Conservation (phyloP, 2,797 vertebrate genomes). For the Chromobotia macracanthus region DNA sequence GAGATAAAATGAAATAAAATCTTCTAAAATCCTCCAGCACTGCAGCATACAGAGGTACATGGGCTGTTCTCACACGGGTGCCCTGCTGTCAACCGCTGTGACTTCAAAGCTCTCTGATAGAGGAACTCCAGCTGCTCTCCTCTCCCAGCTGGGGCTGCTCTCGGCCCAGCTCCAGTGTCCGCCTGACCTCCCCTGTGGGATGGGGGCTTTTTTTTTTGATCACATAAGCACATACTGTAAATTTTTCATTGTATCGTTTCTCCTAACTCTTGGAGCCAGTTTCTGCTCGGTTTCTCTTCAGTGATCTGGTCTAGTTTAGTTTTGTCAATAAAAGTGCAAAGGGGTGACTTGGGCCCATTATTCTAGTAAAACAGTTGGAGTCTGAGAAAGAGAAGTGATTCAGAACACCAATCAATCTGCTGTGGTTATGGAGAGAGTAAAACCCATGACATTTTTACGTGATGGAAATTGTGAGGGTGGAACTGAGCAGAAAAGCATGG, state of each 20-base stretch:
- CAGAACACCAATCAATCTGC: slow-evolving; percentile 69
- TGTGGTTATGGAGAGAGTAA: slow-evolving; percentile 63
- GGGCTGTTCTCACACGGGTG: slow-evolving; percentile 50
- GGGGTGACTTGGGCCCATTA: slow-evolving; percentile 78
- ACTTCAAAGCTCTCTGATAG: slow-evolving; percentile 66
- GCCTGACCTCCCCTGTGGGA: slow-evolving; percentile 43
- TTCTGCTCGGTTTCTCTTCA: slow-evolving; percentile 70
- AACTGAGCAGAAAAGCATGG: slow-evolving; percentile 48
- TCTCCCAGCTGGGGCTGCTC: slow-evolving; percentile 55
- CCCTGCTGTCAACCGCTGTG: slow-evolving; percentile 60
- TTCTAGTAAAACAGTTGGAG: slow-evolving; percentile 68
- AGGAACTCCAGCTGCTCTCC: slow-evolving; percentile 57
- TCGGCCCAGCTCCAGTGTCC: slow-evolving; percentile 38
- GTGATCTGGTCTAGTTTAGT: slow-evolving; percentile 72
- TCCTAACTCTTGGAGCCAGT: slow-evolving; percentile 60
- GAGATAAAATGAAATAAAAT: slow-evolving; percentile 31
- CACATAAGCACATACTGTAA: slow-evolving; percentile 43
- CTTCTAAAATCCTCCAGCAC: slow-evolving; percentile 66
- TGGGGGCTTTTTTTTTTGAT: slow-evolving; percentile 31
- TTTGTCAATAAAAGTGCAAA: slow-evolving; percentile 77
- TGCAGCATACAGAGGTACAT: slow-evolving; percentile 59
- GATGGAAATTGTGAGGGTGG: slow-evolving; percentile 68
- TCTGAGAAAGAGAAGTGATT: slow-evolving; percentile 69
- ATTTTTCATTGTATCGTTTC: slow-evolving; percentile 48
- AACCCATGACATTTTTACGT: slow-evolving; percentile 64